Evolutionary conservation across 2,888 invertebrate species (phyloP).

Genomic region (Noctuana brunneofusca): DNA sequence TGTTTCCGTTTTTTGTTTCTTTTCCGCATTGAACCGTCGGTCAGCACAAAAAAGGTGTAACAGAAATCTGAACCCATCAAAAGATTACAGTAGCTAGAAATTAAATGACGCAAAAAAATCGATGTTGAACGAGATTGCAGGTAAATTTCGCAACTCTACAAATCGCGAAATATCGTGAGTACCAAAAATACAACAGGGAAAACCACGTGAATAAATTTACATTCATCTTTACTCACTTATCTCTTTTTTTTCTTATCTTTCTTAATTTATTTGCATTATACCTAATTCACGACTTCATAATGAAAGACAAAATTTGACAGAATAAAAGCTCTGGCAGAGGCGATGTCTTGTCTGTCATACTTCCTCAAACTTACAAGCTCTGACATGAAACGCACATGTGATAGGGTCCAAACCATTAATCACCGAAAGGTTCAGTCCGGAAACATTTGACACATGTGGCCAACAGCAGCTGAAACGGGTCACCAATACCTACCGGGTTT

Average conservation of each 20-base stretch:
- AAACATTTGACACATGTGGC: constrained; percentile 73
- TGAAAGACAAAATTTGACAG: too few species aligned
- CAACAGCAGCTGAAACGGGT: constrained; percentile 72
- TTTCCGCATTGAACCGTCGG: background rate
- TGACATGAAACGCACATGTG: constrained; percentile 5
- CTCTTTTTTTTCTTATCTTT: too few species aligned
- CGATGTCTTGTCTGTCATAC: background rate
- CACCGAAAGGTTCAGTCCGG: constrained; percentile 55
- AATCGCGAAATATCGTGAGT: background rate
- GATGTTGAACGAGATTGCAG: constrained; percentile 36
- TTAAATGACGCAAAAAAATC: constrained; percentile 7
- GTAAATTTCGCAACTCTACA: constrained; percentile 10
- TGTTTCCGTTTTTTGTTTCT: background rate
- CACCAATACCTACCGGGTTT: constrained; percentile 9
- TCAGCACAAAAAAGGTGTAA: constrained; percentile 17
- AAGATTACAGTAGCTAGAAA: constrained; percentile 20
- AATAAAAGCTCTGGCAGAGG: too few species aligned
- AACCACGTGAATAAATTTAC: too few species aligned
- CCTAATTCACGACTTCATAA: too few species aligned
- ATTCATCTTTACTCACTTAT: too few species aligned
- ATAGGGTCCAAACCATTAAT: constrained; percentile 54
- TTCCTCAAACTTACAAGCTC: constrained; percentile 1
- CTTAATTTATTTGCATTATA: too few species aligned
- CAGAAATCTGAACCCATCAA: constrained; percentile 21
- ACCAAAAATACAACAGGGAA: background rate